A percentile compares a stretch with the other conserved stretches of the same genome.
Evolutionary conservation across 2,888 invertebrate genomes (phyloP).

Genomic region (Synergus laeviventris): DNA sequence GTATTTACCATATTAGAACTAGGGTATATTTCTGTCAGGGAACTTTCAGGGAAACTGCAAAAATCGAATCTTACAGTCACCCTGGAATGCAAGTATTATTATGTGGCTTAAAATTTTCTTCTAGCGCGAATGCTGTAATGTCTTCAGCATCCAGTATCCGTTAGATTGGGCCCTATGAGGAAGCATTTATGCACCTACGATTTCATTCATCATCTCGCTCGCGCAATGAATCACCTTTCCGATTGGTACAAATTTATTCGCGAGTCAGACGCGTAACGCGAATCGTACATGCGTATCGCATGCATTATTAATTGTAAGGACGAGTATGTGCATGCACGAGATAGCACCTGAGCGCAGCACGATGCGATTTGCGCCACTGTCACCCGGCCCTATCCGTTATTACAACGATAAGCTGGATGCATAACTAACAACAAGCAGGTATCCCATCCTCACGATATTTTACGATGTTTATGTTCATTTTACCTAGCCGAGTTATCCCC

Average conservation of each 20-base stretch:
- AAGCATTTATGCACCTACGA: conserved; percentile 44
- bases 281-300: conserved; percentile 40
- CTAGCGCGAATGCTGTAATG: conserved; percentile 41
- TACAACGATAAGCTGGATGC: conserved; percentile 56
- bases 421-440: conserved; percentile 44
- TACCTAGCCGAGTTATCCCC: not conserved
- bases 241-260: conserved; percentile 59
- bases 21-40: too few species aligned
- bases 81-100: too few species aligned
- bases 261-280: conserved; percentile 27
- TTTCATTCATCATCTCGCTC: conserved; percentile 58
- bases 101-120: too few species aligned
- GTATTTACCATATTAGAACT: too few species aligned
- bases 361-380: conserved; percentile 33
- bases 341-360: conserved; percentile 30
- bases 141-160: not conserved
- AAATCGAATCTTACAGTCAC: too few species aligned
- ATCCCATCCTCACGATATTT: not conserved
- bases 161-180: not conserved
- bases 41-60: too few species aligned
- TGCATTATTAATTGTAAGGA: conserved; percentile 46
- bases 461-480: not conserved
- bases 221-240: conserved; percentile 58
- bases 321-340: conserved; percentile 28
- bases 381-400: conserved; percentile 54